These are phyloP conservation scores for Cordylochernes scorpioides DNA, from an alignment of 2,888 invertebrate species.

Conservation along the genomic window DNA sequence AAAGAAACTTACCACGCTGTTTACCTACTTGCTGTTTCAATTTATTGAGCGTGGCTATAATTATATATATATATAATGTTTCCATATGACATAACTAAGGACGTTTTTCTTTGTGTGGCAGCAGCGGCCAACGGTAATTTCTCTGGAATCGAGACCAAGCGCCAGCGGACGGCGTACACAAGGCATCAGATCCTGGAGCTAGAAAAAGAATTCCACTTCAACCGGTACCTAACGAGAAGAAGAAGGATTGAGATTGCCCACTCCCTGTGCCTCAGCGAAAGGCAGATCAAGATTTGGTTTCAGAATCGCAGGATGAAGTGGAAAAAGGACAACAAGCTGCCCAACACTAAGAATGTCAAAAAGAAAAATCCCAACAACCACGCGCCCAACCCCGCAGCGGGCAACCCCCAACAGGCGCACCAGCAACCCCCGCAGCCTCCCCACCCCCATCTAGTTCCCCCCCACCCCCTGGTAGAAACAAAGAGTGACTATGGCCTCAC, in stretches of 20 bases:
- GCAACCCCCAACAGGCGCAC: no score
- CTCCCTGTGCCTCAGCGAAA: slow-evolving; percentile 65
- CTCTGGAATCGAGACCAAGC: slow-evolving; percentile 81
- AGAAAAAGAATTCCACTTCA: slow-evolving; percentile 93
- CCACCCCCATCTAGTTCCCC: background rate
- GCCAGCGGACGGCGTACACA: slow-evolving; percentile 88
- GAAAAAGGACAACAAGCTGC: slow-evolving; percentile 65
- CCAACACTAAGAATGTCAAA: slow-evolving; percentile 50
- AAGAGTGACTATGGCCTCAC: slow-evolving; percentile 10
- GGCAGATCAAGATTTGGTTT: slow-evolving; percentile 73
- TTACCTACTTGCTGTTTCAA: no score
- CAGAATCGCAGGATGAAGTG: slow-evolving; percentile 45
- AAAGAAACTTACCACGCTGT: no score
- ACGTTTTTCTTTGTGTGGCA: no score
- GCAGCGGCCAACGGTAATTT: no score
- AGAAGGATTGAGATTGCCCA: slow-evolving; percentile 92
- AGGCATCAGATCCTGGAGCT: slow-evolving; percentile 89
- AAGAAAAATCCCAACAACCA: no score
- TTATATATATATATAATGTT: no score
- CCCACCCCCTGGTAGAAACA: slow-evolving; percentile 5
- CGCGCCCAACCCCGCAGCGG: no score
- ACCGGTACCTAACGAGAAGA: slow-evolving; percentile 76
- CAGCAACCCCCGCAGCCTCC: slow-evolving; percentile 2
- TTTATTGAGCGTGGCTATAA: no score
- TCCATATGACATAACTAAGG: no score